Conservation (phyloP, 2,113 vertebrate genomes). For the Leptosomus discolor region DNA sequence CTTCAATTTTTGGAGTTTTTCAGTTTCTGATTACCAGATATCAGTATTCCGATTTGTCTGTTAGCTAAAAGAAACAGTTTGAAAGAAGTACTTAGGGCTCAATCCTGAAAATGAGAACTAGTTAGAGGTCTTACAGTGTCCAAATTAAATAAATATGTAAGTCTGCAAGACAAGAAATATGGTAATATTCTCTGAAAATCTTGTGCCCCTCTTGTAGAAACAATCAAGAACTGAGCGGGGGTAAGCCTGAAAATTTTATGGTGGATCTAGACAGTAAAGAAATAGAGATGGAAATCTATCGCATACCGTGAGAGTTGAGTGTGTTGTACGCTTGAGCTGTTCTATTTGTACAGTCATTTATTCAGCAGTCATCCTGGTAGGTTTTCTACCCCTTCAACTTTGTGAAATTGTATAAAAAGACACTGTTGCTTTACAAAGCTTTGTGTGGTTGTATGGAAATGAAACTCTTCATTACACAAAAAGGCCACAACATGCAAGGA, state of each 20-base stretch:
- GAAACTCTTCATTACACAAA: background rate
- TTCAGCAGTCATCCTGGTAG: background rate
- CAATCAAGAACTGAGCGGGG: background rate
- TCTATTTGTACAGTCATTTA: conserved; percentile 28
- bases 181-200: background rate
- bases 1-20: background rate
- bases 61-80: background rate
- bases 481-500: background rate
- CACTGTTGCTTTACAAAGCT: background rate
- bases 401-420: background rate
- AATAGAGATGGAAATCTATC: background rate
- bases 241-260: background rate
- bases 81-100: background rate
- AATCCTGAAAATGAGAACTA: background rate
- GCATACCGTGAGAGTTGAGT: background rate
- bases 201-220: background rate
- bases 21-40: too few relatives aligned
- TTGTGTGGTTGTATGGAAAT: background rate
- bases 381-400: conserved; percentile 12
- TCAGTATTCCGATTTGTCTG: background rate
- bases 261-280: background rate
- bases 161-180: background rate
- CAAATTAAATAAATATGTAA: background rate
- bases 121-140: background rate
- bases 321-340: background rate